Conservation (phyloP, 2,797 vertebrate genomes). For the Paguma larvata region DNA sequence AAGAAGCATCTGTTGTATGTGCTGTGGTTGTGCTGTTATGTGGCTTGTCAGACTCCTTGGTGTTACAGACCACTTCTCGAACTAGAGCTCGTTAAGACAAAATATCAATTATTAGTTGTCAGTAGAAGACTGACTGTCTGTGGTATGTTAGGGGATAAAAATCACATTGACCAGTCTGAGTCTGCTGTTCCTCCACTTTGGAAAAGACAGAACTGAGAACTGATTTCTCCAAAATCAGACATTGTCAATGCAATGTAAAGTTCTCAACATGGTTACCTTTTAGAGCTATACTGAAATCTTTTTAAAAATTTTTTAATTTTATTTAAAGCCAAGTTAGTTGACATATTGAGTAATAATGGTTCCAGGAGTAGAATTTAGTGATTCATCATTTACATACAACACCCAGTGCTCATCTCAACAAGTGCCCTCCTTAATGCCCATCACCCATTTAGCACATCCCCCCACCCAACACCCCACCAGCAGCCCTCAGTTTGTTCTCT, state of each 20-base stretch:
- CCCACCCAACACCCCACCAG: too few relatives aligned
- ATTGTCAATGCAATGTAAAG: not conserved
- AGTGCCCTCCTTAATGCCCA: too few relatives aligned
- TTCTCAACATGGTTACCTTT: not conserved
- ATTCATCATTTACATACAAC: too few relatives aligned
- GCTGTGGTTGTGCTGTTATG: not conserved
- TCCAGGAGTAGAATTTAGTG: too few relatives aligned
- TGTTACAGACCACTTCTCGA: not conserved
- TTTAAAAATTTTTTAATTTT: too few relatives aligned
- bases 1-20: not conserved
- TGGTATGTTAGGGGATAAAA: not conserved
- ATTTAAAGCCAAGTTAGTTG: too few relatives aligned
- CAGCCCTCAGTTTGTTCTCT: too few relatives aligned
- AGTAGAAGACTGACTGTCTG: not conserved
- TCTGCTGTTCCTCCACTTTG: not conserved
- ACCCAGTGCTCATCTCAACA: too few relatives aligned
- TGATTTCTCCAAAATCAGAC: not conserved
- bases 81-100: not conserved
- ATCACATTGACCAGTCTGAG: not conserved
- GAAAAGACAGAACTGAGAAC: not conserved
- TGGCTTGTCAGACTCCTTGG: not conserved
- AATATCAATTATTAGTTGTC: not conserved
- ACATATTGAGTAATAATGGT: too few relatives aligned
- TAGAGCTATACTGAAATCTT: not conserved
- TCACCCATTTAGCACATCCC: too few relatives aligned